These are phyloP conservation scores for Aethes cnicana DNA, from an alignment of 2,888 invertebrate species.

Conservation along the genomic window DNA sequence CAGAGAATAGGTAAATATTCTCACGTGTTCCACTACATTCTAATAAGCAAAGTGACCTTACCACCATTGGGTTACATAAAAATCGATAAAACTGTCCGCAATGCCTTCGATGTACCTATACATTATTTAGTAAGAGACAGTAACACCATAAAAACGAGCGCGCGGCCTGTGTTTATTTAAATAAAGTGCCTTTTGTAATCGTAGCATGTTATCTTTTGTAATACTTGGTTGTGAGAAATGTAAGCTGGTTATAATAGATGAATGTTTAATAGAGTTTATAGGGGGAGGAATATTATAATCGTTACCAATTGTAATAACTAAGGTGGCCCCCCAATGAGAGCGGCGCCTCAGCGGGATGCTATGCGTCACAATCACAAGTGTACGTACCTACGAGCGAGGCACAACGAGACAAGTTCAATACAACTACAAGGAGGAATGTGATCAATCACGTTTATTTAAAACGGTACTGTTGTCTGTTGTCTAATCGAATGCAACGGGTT, in stretches of 20 bases:
- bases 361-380: slow-evolving; percentile 48
- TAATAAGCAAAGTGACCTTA: slow-evolving; percentile 26
- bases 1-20: too few species aligned
- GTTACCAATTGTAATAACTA: slow-evolving; percentile 71
- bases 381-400: slow-evolving; percentile 42
- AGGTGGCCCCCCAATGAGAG: slow-evolving; percentile 59
- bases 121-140: slow-evolving; percentile 23
- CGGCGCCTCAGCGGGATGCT: slow-evolving; percentile 61
- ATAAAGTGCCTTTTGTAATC: slow-evolving; percentile 22
- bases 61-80: slow-evolving; percentile 16
- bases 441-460: slow-evolving; percentile 53
- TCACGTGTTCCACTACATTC: slow-evolving; percentile 11
- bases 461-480: slow-evolving; percentile 11
- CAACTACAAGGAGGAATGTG: slow-evolving; percentile 49
- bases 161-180: slow-evolving; percentile 12
- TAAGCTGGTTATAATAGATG: slow-evolving; percentile 34
- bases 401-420: slow-evolving; percentile 50
- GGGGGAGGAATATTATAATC: slow-evolving; percentile 66
- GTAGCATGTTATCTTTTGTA: slow-evolving; percentile 6
- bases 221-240: slow-evolving; percentile 23
- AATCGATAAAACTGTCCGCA: slow-evolving; percentile 27
- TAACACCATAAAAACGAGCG: slow-evolving; percentile 12
- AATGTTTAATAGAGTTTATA: slow-evolving; percentile 57
- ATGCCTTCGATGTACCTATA: slow-evolving; percentile 14
- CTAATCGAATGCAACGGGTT: slow-evolving; percentile 11